Conservation (phyloP, 2,113 vertebrate genomes). For the Vulpes vulpes region DNA sequence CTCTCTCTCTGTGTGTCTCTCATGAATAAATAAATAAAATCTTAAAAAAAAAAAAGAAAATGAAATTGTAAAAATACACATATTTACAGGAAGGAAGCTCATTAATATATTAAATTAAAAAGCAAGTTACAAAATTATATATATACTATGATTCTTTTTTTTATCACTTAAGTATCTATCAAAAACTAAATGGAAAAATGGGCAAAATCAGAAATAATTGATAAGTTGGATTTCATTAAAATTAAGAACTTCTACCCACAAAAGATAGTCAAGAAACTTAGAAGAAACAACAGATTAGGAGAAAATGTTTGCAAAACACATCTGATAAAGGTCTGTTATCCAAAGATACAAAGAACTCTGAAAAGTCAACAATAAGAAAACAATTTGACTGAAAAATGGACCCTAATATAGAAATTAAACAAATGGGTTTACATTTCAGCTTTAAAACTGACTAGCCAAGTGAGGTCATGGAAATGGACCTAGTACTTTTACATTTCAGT, state of each 20-base stretch:
- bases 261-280: not conserved
- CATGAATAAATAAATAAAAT: too few species aligned
- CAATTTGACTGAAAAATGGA: not conserved
- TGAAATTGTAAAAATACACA: not conserved
- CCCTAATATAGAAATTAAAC: not conserved
- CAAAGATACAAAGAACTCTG: not conserved
- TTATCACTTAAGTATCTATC: not conserved
- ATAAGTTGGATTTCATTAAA: constrained; percentile 4
- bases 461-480: not conserved
- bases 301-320: not conserved
- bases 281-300: not conserved
- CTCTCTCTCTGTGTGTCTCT: too few species aligned
- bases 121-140: not conserved
- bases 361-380: constrained; percentile 2
- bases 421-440: not conserved
- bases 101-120: constrained; percentile 22
- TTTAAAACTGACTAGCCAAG: not conserved
- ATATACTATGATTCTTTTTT: not conserved
- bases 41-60: not conserved
- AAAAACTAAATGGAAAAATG: not conserved
- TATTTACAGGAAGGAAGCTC: not conserved
- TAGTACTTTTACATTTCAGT: not conserved
- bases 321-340: not conserved
- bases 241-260: not conserved
- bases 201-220: not conserved